Evolutionary conservation across 2,113 vertebrate species (phyloP).

Genomic region (Eubucco bourcierii): DNA sequence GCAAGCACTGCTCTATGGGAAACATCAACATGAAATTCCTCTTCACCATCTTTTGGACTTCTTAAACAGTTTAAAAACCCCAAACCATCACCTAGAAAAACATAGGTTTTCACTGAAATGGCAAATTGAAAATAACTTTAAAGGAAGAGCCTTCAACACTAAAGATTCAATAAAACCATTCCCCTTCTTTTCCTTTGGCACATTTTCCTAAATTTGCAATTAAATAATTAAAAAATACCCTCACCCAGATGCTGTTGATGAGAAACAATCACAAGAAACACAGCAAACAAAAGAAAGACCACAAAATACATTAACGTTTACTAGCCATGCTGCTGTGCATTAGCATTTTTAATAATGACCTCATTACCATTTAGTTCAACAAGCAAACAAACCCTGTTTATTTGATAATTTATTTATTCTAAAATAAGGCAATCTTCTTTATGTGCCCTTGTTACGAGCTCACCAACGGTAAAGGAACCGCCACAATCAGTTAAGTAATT

Average conservation of each 20-base stretch:
- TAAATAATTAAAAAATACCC: slow-evolving; percentile 32
- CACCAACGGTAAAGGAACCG: slow-evolving; percentile 70
- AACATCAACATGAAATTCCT: neutral
- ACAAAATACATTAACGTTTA: slow-evolving; percentile 53
- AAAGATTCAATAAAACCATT: neutral
- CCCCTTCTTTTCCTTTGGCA: neutral
- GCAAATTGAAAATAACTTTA: neutral
- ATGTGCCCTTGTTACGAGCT: slow-evolving; percentile 52
- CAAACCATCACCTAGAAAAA: neutral
- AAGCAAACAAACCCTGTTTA: slow-evolving; percentile 38
- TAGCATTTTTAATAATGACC: slow-evolving; percentile 71
- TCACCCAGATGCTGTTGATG: neutral
- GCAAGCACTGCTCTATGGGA: slow-evolving; percentile 1
- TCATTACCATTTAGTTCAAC: slow-evolving; percentile 57
- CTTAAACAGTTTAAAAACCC: neutral
- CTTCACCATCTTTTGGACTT: neutral
- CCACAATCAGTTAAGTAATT: slow-evolving; percentile 86
- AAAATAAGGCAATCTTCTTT: slow-evolving; percentile 28
- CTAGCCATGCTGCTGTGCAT: neutral
- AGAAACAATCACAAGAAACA: slow-evolving; percentile 30
- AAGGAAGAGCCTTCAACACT: neutral
- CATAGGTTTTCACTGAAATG: neutral
- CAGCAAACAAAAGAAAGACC: slow-evolving; percentile 49
- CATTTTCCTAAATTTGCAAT: slow-evolving; percentile 27
- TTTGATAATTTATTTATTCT: slow-evolving; percentile 58